Base-by-base conservation (phyloP, 2,888 invertebrate genomes). In the Metallyticus violacea region DNA sequence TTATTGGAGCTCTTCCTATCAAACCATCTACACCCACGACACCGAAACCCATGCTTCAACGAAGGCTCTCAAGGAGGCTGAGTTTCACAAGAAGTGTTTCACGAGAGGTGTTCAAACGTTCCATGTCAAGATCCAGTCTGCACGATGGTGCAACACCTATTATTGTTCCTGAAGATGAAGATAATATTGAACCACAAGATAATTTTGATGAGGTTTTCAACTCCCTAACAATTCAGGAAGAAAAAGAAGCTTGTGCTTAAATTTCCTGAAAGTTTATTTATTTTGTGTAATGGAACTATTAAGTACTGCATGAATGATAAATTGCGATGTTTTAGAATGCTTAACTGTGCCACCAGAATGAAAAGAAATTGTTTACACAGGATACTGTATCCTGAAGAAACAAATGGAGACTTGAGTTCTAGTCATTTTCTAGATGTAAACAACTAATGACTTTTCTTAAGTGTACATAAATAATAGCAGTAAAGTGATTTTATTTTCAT, bases 51-150 rank as follows among this genome's bases (percentile, higher is more conserved):
- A 87, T 82, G 2, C 28, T 40, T 40, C 85, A 86, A 26, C 85
- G 88, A 29, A 87, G 87, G 77, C 87, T 89, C n/a, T 87, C 88
- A 25, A 91, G 93, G 28, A 92, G 93, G 88, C 93, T 93, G 90
- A 93, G 94, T 83, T 94, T 94, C 89, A 94, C 93, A 22, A 92
- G 94, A 86, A 93, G 93, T 89, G 93, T 94, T 3, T 93, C 93
- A 6, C 91, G 93, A 83, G 94, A 93, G 86, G 91, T 92, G 27
- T 94, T 93, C 88, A 85, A 86, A 77, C 85, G 89, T 6, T 89
- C 89, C 2, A 80, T 88, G 79, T 89, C 89, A 27, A 84, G 89
- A 9, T 87, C 87, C 87, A 89, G 88, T 40, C 87, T 89, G 26
- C 87, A 89, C 86, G 89, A 89, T 78, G 89, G 89, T 22, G 89